Conservation (phyloP, 2,888 invertebrate species). For the Oligia fasciuncula region DNA sequence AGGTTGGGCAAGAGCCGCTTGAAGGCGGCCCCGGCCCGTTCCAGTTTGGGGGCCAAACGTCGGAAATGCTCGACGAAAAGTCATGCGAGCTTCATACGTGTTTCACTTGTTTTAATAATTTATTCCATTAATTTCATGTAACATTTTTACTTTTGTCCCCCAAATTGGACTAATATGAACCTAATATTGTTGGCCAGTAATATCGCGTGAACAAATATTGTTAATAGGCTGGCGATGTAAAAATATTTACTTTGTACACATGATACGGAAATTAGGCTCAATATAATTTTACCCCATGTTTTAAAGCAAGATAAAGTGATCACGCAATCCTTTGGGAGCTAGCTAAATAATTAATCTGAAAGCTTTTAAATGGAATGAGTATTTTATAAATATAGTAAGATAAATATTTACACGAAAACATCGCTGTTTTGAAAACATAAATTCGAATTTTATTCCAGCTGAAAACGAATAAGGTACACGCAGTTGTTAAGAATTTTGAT, state of each 20-base stretch:
- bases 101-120: constrained; percentile 25
- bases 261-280: constrained; percentile 68
- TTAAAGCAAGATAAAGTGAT: constrained; percentile 27
- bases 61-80: too few relatives aligned
- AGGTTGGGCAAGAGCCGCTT: too few relatives aligned
- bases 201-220: constrained; percentile 69
- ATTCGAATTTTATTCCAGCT: neutral
- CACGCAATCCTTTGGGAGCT: constrained; percentile 36
- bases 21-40: too few relatives aligned
- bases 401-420: constrained; percentile 15
- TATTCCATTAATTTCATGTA: constrained; percentile 40
- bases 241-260: constrained; percentile 72
- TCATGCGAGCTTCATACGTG: neutral
- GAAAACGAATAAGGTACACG: neutral
- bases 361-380: constrained; percentile 35
- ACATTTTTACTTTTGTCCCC: constrained; percentile 21
- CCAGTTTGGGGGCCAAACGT: too few relatives aligned
- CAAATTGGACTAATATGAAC: constrained; percentile 44
- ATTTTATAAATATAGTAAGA: constrained; percentile 10
- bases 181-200: constrained; percentile 51
- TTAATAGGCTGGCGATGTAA: constrained; percentile 68
- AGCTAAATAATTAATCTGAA: constrained; percentile 28
- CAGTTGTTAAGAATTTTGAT: neutral
- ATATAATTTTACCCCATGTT: constrained; percentile 40
- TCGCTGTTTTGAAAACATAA: neutral